Percentiles rank a stretch among this genome's conserved stretches.
phyloP scores from a whole-genome alignment of 2,888 invertebrate species.

The Drosophila austrosaltans region DNA sequence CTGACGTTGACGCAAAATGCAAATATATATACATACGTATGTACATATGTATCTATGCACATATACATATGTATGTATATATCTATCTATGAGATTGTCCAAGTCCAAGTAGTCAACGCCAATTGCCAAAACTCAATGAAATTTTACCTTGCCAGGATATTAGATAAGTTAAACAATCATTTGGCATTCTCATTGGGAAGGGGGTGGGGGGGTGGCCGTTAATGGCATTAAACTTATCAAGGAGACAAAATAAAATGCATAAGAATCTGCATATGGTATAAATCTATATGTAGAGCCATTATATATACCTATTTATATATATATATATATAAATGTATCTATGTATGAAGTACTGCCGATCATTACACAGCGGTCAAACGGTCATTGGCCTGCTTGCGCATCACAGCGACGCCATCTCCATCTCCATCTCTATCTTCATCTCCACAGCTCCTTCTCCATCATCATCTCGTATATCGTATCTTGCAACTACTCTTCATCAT shows the following conservation, averaged over 20 bases:
- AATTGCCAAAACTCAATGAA: conserved; percentile 61
- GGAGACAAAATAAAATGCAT: conserved; percentile 33
- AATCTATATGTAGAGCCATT: not conserved
- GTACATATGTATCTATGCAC: conserved; percentile 47
- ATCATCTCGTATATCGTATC: conserved; percentile 32
- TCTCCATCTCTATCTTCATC: conserved; percentile 25
- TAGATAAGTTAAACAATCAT: conserved; percentile 49
- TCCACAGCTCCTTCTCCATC: conserved; percentile 8
- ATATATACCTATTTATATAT: not conserved
- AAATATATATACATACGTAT: conserved; percentile 43
- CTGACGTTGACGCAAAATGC: conserved; percentile 57
- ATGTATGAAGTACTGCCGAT: conserved; percentile 37
- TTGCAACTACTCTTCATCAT: conserved; percentile 45
- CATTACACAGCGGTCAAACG: conserved; percentile 77
- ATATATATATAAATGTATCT: not conserved
- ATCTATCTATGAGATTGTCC: not conserved
- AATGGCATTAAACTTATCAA: conserved; percentile 43
- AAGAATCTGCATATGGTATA: conserved; percentile 62
- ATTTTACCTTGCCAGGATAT: conserved; percentile 51
- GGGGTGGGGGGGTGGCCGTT: conserved; percentile 38
- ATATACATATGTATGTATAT: conserved; percentile 31
- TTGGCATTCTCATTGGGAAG: not conserved
- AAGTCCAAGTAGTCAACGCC: conserved; percentile 26
- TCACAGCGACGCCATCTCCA: conserved; percentile 18
- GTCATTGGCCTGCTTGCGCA: conserved; percentile 72